These are phyloP conservation scores for Drosophila eohydei DNA, from an alignment of 2,888 invertebrate genomes.

Conservation along the genomic window DNA sequence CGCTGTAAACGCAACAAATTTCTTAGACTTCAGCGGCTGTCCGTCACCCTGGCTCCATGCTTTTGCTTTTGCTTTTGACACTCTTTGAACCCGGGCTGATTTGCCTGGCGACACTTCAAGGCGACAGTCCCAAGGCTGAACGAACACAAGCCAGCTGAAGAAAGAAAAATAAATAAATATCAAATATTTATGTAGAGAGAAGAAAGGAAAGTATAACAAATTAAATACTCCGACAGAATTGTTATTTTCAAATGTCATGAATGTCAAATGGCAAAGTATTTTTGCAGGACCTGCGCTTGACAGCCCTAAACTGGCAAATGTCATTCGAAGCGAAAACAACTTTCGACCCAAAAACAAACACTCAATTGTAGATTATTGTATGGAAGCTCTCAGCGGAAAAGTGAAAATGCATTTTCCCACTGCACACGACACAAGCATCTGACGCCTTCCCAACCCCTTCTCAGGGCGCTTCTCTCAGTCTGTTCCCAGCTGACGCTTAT, in stretches of 20 bases:
- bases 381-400: slow-evolving; percentile 29
- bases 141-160: slow-evolving; percentile 27
- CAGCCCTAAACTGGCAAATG: slow-evolving; percentile 49
- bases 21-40: slow-evolving; percentile 21
- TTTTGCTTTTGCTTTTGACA: slow-evolving; percentile 56
- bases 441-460: slow-evolving; percentile 56
- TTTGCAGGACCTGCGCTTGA: slow-evolving; percentile 49
- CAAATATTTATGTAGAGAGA: not conserved
- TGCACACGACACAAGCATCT: slow-evolving; percentile 60
- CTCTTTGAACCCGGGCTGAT: slow-evolving; percentile 49
- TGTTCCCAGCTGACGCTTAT: slow-evolving; percentile 72
- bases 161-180: slow-evolving; percentile 1
- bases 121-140: slow-evolving; percentile 53
- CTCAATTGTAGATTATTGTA: slow-evolving; percentile 1
- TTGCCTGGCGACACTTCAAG: slow-evolving; percentile 71
- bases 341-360: slow-evolving; percentile 7
- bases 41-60: slow-evolving; percentile 5
- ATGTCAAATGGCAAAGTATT: slow-evolving; percentile 69
- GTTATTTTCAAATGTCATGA: slow-evolving; percentile 74
- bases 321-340: slow-evolving; percentile 16
- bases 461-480: slow-evolving; percentile 7
- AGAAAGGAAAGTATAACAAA: slow-evolving; percentile 60
- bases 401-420: slow-evolving; percentile 52
- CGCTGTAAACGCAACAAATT: slow-evolving; percentile 44
- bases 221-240: slow-evolving; percentile 74